Evolutionary conservation across 1,140 invertebrate genomes (phyloP).

Genomic region (Drosophila nikananu): DNA sequence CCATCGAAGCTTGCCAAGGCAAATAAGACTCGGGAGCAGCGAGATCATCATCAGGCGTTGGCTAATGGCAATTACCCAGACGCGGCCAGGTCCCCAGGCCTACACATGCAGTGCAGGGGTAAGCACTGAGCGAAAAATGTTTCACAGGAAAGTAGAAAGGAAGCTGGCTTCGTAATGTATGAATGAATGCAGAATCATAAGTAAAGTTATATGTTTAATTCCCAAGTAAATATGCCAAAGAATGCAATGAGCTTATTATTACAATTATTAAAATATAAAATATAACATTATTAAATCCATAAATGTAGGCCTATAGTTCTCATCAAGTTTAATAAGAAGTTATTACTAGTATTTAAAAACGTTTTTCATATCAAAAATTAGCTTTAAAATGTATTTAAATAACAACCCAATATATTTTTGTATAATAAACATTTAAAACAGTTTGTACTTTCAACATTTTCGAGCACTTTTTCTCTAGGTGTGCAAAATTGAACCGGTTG

Average conservation of each 20-base stretch:
- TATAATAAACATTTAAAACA: background rate
- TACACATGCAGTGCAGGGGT: conserved; percentile 53
- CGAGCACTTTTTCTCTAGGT: background rate
- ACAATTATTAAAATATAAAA: too few relatives aligned
- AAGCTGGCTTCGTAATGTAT: background rate
- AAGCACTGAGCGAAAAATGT: background rate
- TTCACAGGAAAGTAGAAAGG: background rate
- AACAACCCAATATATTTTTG: background rate
- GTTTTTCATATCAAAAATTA: too few relatives aligned
- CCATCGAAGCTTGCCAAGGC: conserved; percentile 61
- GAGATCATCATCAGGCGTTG: conserved; percentile 56
- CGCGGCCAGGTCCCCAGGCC: conserved; percentile 54
- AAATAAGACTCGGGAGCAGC: conserved; percentile 50
- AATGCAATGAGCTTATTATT: too few relatives aligned
- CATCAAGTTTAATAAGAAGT: too few relatives aligned
- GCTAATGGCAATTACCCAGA: conserved; percentile 55
- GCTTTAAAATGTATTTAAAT: background rate
- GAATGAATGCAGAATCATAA: too few relatives aligned
- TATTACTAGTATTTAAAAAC: too few relatives aligned
- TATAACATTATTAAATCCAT: background rate
- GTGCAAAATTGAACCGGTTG: conserved; percentile 72
- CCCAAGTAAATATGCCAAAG: too few relatives aligned
- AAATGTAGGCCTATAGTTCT: too few relatives aligned
- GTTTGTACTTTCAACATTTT: background rate
- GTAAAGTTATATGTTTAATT: background rate